A percentile compares a stretch with the other conserved stretches of the same genome.
Conservation (phyloP, 2,113 vertebrate species). For the Blennius ocellaris region DNA sequence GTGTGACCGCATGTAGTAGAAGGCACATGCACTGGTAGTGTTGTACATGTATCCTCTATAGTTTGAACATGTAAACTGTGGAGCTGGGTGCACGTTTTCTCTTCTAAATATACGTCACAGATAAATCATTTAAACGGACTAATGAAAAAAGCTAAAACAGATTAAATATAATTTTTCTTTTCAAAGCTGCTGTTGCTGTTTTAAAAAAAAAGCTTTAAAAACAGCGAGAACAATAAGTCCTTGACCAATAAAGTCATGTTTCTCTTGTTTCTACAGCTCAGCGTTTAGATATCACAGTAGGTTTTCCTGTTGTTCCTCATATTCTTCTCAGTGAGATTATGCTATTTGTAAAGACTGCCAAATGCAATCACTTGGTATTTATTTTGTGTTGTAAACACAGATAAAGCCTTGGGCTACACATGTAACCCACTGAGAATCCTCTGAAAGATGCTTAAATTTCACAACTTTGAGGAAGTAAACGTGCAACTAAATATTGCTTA, state of each 20-base stretch:
- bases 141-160: background rate
- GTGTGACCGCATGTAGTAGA: background rate
- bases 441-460: slow-evolving; percentile 8
- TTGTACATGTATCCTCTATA: background rate
- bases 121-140: background rate
- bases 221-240: background rate
- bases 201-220: background rate
- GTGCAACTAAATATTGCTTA: slow-evolving; percentile 26
- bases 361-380: slow-evolving; percentile 43
- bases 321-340: slow-evolving; percentile 30
- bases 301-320: slow-evolving; percentile 13
- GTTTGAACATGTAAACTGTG: background rate
- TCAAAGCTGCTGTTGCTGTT: background rate
- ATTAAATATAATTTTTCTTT: background rate
- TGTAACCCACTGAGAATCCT: slow-evolving; percentile 30
- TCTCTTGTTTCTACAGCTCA: background rate
- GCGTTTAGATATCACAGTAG: slow-evolving; percentile 6
- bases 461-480: slow-evolving; percentile 5
- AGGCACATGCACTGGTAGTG: background rate
- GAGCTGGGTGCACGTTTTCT: background rate
- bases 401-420: slow-evolving; percentile 20
- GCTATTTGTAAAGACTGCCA: slow-evolving; percentile 32
- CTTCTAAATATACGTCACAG: background rate
- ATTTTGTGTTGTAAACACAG: slow-evolving; percentile 47
- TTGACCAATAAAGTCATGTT: background rate